Evolutionary conservation across 2,797 vertebrate species (phyloP).

Genomic region (Hoplostethus atlanticus): DNA sequence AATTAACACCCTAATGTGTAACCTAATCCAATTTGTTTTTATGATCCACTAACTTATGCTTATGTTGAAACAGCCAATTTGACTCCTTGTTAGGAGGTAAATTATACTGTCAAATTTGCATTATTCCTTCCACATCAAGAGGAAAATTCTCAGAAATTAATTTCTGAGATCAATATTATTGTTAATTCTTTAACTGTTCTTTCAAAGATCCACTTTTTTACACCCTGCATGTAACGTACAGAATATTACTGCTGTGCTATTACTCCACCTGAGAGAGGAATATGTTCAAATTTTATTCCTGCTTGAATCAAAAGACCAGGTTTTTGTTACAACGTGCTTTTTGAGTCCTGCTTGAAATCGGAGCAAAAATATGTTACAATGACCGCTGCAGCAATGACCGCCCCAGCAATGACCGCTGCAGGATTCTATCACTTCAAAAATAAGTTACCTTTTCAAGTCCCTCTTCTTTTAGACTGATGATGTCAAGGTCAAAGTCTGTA

Average conservation of each 20-base stretch:
- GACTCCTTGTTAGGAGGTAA: conserved; percentile 85
- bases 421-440: not conserved
- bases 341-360: not conserved
- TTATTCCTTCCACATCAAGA: conserved; percentile 61
- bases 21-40: conserved; percentile 86
- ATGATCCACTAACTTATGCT: conserved; percentile 84
- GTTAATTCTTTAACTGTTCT: not conserved
- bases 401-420: not conserved
- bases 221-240: not conserved
- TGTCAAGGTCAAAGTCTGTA: conserved; percentile 98
- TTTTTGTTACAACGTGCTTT: not conserved
- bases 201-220: conserved; percentile 3
- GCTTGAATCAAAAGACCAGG: not conserved
- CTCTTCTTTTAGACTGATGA: conserved; percentile 96
- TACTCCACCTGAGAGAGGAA: conserved; percentile 3
- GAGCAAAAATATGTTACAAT: not conserved
- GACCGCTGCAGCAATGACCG: not conserved
- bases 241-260: not conserved
- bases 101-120: conserved; percentile 77
- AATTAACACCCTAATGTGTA: conserved; percentile 84
- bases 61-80: conserved; percentile 84
- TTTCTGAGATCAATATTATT: conserved; percentile 42
- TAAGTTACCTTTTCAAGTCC: conserved; percentile 94
- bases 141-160: conserved; percentile 37
- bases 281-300: not conserved